A percentile compares a stretch with the other conserved stretches of the same genome.
Evolutionary conservation across 1,140 invertebrate species (phyloP).

Genomic region (Brachionus calyciflorus): DNA sequence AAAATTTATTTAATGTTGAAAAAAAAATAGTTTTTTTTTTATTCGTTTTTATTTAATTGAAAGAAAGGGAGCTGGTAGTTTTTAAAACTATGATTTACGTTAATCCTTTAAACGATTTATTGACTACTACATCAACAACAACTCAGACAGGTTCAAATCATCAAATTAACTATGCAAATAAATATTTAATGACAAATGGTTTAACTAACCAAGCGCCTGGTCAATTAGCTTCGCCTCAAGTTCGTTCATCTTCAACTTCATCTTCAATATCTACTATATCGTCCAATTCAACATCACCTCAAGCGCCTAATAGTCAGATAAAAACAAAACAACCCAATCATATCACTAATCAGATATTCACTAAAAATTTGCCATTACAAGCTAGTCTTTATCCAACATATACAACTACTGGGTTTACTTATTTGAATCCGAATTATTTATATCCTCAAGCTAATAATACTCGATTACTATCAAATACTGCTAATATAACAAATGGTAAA

Average conservation of each 20-base stretch:
- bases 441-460: not conserved
- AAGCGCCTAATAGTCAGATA: slow-evolving; percentile 2
- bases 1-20: slow-evolving; percentile 18
- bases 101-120: slow-evolving; percentile 20
- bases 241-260: not conserved
- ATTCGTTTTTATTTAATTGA: no score
- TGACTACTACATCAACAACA: not conserved
- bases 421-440: not conserved
- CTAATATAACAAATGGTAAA: not conserved
- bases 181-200: not conserved
- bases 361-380: slow-evolving; percentile 18
- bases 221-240: no score
- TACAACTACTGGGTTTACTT: not conserved
- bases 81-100: slow-evolving; percentile 11
- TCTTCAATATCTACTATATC: slow-evolving; percentile 16
- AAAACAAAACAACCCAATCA: not conserved
- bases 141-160: not conserved
- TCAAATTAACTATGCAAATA: not conserved
- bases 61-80: no score
- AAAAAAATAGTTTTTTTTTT: not conserved
- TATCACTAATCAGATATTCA: not conserved
- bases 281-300: slow-evolving; percentile 12
- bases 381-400: slow-evolving; percentile 17
- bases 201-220: not conserved
- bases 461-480: not conserved